Evolutionary conservation across 2,797 vertebrate species (phyloP), one percentile per base, ranked within the genome.

Genomic region (Picus viridis): DNA sequence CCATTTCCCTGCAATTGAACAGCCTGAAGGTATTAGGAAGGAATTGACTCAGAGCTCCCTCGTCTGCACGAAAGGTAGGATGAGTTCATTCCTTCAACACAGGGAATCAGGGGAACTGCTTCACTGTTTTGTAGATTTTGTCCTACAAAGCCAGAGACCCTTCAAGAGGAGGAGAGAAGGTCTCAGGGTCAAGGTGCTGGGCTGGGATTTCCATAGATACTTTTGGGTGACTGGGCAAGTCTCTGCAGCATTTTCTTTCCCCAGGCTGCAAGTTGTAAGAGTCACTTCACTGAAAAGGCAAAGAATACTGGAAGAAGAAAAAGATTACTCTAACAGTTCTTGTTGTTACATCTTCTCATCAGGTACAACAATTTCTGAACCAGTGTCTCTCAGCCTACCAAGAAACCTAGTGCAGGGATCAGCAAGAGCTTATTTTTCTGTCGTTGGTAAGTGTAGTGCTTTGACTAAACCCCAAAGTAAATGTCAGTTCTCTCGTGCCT

Each of bases 11-110:
- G 36, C 39, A 87, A 53, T 54, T 54, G 47, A 91, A 87, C 85
- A 98, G 98, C 96, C 97, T 63, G 97, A 98, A 96, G 98, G 98
- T 36, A 72, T 98, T 88, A 94, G 96, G 95, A 98, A 95, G 57
- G 97, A 98, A 74, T 76, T 86, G 83, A 97, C 97, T 32, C 95
- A 97, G 64, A 97, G 96, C 77, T 93, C 95, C 34, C 97, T 98
- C 15, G 0, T 98, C 71, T 98, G 97, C 65, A 74, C 95, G 3
- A 95, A 98, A 97, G 98, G 98, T 98, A 97, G 96, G 93, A 19
- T 41, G 54, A 43, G 5, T 56, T 81, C 19, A 7, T n/a, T 74
- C 16, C 7, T 56, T 74, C 17, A 7, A 43, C 63, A 19, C 13
- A 41, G 18, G 16, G 14, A 70, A 19, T 24, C 22, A 27, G 32